Evolutionary conservation across 2,888 invertebrate genomes (phyloP).

Genomic region (Eupithecia pulchellata): DNA sequence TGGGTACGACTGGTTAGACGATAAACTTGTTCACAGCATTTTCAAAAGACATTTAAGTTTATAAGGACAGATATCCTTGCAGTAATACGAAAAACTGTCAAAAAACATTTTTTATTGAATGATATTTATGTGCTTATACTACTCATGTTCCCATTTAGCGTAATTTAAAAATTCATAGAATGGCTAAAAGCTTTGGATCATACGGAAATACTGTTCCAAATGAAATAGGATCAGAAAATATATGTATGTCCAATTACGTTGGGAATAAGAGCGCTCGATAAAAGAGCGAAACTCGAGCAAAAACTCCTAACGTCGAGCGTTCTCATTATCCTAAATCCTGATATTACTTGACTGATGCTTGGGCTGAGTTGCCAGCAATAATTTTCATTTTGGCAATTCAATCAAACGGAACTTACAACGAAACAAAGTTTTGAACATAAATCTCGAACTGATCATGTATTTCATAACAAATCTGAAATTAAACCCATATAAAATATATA

Average conservation of each 20-base stretch:
- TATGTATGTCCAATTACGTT: constrained; percentile 55
- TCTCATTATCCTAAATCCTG: constrained; percentile 58
- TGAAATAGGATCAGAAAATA: constrained; percentile 46
- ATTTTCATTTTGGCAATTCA: neutral
- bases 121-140: too few species aligned
- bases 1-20: too few species aligned
- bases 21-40: too few species aligned
- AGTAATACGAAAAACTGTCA: too few species aligned
- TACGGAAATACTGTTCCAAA: constrained; percentile 22
- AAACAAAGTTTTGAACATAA: neutral
- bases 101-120: too few species aligned
- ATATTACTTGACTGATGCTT: constrained; percentile 54
- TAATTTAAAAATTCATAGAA: neutral
- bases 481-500: neutral
- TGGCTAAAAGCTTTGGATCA: constrained; percentile 31
- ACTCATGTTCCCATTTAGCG: neutral
- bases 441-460: neutral
- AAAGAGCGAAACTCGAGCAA: constrained; percentile 48
- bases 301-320: constrained; percentile 46
- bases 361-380: constrained; percentile 24
- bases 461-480: neutral
- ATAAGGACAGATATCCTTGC: neutral
- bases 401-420: neutral
- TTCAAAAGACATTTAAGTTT: neutral
- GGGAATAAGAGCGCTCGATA: constrained; percentile 44